phyloP scores from a whole-genome alignment of 2,113 vertebrate species.

The Urocynchramus pylzowi region DNA sequence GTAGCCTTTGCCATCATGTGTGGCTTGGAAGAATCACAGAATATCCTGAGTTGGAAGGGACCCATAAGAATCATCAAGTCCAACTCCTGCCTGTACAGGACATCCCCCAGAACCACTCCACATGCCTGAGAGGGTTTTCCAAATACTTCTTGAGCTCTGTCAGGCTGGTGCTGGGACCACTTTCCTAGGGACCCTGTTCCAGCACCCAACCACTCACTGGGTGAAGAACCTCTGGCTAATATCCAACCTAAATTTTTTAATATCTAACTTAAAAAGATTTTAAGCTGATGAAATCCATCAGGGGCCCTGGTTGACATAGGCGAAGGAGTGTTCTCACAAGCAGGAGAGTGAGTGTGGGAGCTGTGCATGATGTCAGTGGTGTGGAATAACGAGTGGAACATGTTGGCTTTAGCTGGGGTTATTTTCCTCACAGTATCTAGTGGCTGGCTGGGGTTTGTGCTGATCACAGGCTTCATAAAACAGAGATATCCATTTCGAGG shows the following conservation, averaged over 20 bases:
- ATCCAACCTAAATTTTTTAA: not conserved
- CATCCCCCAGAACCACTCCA: not conserved
- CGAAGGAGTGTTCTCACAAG: not conserved
- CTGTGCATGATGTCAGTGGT: not conserved
- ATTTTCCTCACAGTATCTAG: too few relatives aligned
- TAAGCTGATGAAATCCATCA: not conserved
- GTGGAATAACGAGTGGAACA: accelerated
- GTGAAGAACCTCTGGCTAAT: not conserved
- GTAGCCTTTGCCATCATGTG: not conserved
- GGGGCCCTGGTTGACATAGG: not conserved
- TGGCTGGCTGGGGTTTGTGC: not conserved
- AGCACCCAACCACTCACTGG: not conserved
- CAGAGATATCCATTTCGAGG: not conserved
- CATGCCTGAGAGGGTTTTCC: accelerated
- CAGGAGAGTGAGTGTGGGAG: not conserved
- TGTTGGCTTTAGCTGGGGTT: not conserved
- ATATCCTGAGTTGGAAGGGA: not conserved
- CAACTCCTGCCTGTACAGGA: too few relatives aligned
- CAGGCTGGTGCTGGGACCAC: not conserved
- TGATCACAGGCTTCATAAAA: not conserved
- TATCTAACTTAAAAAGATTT: not conserved
- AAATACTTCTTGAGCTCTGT: not conserved
- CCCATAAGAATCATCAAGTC: not conserved
- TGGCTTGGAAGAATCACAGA: not conserved
- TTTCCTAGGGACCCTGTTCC: too few relatives aligned